Evolutionary conservation across 2,113 vertebrate species (phyloP).

Genomic region (Eudyptes chrysolophus): DNA sequence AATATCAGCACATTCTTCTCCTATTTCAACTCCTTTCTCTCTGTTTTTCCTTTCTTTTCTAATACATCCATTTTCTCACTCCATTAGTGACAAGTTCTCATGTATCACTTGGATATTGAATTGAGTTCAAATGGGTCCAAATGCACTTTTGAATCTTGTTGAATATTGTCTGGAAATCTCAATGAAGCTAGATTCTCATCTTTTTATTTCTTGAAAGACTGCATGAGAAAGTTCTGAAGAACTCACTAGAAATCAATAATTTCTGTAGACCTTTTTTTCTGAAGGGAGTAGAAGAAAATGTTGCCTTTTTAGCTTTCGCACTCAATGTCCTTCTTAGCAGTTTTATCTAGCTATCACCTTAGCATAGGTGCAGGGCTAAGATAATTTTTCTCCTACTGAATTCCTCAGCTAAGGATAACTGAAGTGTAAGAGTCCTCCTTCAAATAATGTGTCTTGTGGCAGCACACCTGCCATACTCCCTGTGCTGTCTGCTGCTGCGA

Average conservation of each 20-base stretch:
- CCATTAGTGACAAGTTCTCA: neutral
- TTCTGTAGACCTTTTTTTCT: neutral
- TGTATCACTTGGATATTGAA: neutral
- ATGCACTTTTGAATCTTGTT: neutral
- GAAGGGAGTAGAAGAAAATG: neutral
- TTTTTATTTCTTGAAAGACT: slow-evolving; percentile 2
- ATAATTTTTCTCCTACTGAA: neutral
- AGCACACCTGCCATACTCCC: neutral
- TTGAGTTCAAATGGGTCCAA: slow-evolving; percentile 8
- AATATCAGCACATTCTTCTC: neutral
- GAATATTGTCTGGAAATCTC: neutral
- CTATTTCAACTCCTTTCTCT: neutral
- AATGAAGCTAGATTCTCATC: neutral
- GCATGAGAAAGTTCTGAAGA: neutral
- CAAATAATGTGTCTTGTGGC: neutral
- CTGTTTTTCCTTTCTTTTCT: neutral
- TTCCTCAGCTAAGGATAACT: neutral
- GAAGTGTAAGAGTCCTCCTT: neutral
- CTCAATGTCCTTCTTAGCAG: neutral
- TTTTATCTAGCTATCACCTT: neutral
- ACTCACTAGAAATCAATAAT: neutral
- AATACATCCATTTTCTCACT: neutral
- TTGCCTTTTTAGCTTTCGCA: neutral
- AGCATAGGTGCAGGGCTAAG: neutral
- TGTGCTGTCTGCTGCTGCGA: neutral